A percentile compares a stretch with the other conserved stretches of the same genome.
These are phyloP conservation scores for Pediacus dermestoides DNA, from an alignment of 2,888 invertebrate species.

Conservation along the genomic window DNA sequence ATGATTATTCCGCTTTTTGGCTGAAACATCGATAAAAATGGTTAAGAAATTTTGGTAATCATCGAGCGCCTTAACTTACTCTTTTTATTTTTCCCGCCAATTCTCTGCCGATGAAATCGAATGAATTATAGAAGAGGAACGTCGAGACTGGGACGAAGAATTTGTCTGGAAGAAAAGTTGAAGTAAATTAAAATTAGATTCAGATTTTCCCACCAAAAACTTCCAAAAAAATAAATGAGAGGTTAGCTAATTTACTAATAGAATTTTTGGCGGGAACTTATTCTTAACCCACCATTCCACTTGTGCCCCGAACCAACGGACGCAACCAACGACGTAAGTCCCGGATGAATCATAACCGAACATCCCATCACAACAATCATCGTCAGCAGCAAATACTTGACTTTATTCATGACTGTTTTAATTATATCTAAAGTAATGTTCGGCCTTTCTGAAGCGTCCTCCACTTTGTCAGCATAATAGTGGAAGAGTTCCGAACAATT, in stretches of 20 bases:
- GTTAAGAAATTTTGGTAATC: slow-evolving; percentile 4
- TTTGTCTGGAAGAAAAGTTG: slow-evolving; percentile 34
- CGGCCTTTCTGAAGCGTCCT: slow-evolving; percentile 8
- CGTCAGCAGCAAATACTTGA: slow-evolving; percentile 19
- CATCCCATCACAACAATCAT: slow-evolving; percentile 30
- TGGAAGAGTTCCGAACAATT: slow-evolving; percentile 31
- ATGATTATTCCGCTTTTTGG: slow-evolving; percentile 65
- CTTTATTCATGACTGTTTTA: neutral
- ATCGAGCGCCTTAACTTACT: slow-evolving; percentile 12
- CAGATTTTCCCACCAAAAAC: too few species aligned
- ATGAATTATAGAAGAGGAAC: slow-evolving; percentile 26
- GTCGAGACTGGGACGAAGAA: slow-evolving; percentile 34
- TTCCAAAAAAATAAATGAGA: too few species aligned
- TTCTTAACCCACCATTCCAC: slow-evolving; percentile 13
- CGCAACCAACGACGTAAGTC: slow-evolving; percentile 27
- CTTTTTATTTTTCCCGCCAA: neutral
- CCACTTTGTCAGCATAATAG: slow-evolving; percentile 23
- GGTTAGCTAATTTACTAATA: too few species aligned
- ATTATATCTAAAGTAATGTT: neutral
- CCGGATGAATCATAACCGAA: slow-evolving; percentile 31
- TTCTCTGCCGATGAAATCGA: slow-evolving; percentile 33
- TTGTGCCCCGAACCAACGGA: slow-evolving; percentile 13
- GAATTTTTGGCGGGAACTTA: too few species aligned
- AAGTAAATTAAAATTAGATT: too few species aligned
- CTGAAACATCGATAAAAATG: too few species aligned